These are phyloP conservation scores for Ursus arctos DNA, from an alignment of 2,113 vertebrate species.

Conservation along the genomic window DNA sequence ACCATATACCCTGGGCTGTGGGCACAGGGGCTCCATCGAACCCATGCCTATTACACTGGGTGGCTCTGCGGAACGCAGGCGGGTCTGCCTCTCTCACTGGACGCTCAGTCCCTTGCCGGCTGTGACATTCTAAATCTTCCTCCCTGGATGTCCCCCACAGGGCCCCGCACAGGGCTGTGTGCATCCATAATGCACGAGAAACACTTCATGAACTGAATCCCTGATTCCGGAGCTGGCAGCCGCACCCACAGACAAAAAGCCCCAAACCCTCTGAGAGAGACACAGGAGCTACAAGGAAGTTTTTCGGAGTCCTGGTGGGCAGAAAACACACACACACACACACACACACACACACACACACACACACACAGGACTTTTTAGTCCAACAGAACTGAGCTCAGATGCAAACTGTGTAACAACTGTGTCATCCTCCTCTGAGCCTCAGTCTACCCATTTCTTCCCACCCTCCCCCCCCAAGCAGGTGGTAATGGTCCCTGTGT, in stretches of 20 bases:
- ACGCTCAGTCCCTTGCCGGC: rapidly evolving
- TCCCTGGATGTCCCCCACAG: too few relatives aligned
- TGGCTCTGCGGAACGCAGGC: rapidly evolving
- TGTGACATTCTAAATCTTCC: not conserved
- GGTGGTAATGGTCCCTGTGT: not conserved
- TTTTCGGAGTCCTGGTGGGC: not conserved
- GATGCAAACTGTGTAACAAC: not conserved
- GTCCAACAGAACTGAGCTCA: not conserved
- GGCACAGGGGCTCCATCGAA: not conserved
- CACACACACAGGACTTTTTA: not conserved
- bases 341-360: not conserved
- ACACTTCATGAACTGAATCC: not conserved
- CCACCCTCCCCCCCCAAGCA: rapidly evolving
- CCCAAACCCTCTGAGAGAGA: not conserved
- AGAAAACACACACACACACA: not conserved
- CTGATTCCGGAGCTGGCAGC: not conserved
- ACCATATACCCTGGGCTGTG: rapidly evolving
- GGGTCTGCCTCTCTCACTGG: not conserved
- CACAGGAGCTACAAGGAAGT: not conserved
- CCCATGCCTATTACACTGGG: not conserved
- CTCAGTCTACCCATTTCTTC: not conserved
- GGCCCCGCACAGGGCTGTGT: too few relatives aligned
- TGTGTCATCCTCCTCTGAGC: not conserved
- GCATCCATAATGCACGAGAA: rapidly evolving
- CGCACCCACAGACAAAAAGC: rapidly evolving